Evolutionary conservation across 2,797 vertebrate genomes (phyloP).

Genomic region (Anguilla pacifica): DNA sequence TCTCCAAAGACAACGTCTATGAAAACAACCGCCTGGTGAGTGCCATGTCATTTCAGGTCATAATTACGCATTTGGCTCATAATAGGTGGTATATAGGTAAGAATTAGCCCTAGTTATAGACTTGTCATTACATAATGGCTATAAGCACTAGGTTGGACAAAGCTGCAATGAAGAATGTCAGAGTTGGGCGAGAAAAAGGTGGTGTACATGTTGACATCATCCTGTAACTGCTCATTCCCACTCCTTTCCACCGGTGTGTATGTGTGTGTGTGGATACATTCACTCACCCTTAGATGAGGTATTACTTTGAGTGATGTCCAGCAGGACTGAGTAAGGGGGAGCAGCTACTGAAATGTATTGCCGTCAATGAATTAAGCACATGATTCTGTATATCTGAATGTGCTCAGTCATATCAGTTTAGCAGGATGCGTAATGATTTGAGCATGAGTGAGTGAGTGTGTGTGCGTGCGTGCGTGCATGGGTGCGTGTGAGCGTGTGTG

Average conservation of each 20-base stretch:
- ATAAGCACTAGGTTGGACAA: neutral
- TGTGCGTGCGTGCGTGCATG: neutral
- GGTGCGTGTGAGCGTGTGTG: neutral
- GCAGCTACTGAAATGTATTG: neutral
- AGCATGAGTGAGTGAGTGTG: neutral
- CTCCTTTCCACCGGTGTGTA: neutral
- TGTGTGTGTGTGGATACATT: neutral
- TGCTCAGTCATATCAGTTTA: neutral
- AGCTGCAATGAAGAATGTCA: neutral
- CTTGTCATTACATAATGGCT: neutral
- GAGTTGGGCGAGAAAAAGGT: neutral
- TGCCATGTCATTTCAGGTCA: neutral
- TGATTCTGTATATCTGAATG: neutral
- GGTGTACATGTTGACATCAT: neutral
- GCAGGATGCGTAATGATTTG: neutral
- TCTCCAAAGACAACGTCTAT: slow-evolving; percentile 94
- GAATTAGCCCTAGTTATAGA: neutral
- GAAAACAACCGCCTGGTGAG: slow-evolving; percentile 97
- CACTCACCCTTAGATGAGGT: neutral
- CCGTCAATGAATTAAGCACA: neutral
- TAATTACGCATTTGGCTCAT: neutral
- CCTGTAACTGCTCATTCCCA: neutral
- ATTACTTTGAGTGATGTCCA: neutral
- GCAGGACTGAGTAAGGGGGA: neutral
- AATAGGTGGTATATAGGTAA: neutral